Percentiles rank a stretch among this genome's conserved stretches.
phyloP scores from a whole-genome alignment of 2,797 vertebrate genomes.

The Anguilla marmorata region DNA sequence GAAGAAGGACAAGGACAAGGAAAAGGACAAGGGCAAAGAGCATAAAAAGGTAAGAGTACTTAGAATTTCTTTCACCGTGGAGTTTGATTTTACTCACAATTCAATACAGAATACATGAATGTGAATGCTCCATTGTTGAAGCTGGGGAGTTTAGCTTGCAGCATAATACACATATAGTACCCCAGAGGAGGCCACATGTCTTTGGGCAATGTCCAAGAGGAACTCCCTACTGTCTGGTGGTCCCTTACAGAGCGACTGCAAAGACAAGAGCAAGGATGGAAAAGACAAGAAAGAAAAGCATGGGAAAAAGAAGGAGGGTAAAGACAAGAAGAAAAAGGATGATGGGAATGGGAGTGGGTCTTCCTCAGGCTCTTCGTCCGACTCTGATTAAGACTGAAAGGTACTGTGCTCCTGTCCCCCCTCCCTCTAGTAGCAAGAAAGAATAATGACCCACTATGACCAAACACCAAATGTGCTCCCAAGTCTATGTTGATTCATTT shows the following conservation, averaged over 20 bases:
- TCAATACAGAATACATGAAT: no score
- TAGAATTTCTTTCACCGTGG: not conserved
- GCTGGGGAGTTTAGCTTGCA: not conserved
- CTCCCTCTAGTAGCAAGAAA: no score
- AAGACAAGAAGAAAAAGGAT: not conserved
- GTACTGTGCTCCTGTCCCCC: not conserved
- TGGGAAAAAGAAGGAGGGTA: not conserved
- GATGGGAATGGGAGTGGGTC: not conserved
- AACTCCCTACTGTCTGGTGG: not conserved
- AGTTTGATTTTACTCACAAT: no score
- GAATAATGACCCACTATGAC: not conserved
- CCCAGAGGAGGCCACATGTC: no score
- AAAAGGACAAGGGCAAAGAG: not conserved
- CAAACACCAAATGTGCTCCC: not conserved
- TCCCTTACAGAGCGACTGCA: not conserved
- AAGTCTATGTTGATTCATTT: not conserved
- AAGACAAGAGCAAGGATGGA: slow-evolving; percentile 13
- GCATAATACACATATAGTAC: not conserved
- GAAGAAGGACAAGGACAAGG: slow-evolving; percentile 37
- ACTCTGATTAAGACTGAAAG: slow-evolving; percentile 50
- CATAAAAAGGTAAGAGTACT: slow-evolving; percentile 5
- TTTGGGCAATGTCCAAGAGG: no score
- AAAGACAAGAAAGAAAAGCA: slow-evolving; percentile 32
- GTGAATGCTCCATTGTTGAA: not conserved
- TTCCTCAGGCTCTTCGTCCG: slow-evolving; percentile 43